Evolutionary conservation across 2,888 invertebrate species (phyloP).

Genomic region (Scaptomyza caliginosa): DNA sequence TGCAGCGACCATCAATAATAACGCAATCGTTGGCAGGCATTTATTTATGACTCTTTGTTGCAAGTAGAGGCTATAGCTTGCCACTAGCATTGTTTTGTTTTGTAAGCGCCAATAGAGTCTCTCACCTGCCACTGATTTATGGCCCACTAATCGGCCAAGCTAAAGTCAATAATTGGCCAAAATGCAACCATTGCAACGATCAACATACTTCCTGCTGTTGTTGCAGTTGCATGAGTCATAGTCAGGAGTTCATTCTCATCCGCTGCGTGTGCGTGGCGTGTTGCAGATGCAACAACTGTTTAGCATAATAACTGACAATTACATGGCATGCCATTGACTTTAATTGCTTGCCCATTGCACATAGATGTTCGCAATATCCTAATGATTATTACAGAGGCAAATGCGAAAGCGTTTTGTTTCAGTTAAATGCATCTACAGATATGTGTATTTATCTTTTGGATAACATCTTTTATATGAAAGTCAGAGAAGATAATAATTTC

Average conservation of each 20-base stretch:
- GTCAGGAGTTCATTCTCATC: neutral
- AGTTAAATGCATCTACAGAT: too few relatives aligned
- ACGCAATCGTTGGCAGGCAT: slow-evolving; percentile 74
- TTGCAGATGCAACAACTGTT: slow-evolving; percentile 47
- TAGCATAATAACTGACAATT: slow-evolving; percentile 81
- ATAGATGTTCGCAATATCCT: slow-evolving; percentile 51
- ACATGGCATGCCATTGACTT: slow-evolving; percentile 78
- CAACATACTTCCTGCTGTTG: slow-evolving; percentile 32
- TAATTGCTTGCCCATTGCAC: slow-evolving; percentile 65
- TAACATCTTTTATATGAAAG: too few relatives aligned
- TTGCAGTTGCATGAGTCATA: neutral
- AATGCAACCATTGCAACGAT: neutral
- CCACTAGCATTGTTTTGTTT: slow-evolving; percentile 33
- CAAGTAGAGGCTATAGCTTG: slow-evolving; percentile 12
- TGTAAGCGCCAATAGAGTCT: slow-evolving; percentile 35
- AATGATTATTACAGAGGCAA: too few relatives aligned
- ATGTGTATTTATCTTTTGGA: neutral
- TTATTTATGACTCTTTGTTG: slow-evolving; percentile 79
- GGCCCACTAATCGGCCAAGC: slow-evolving; percentile 62
- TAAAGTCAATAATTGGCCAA: slow-evolving; percentile 62
- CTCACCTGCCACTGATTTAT: slow-evolving; percentile 69
- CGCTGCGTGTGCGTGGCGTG: neutral
- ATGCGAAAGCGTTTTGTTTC: too few relatives aligned
- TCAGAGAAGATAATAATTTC: too few relatives aligned
- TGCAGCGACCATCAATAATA: slow-evolving; percentile 70